These are phyloP conservation scores for Gila robusta DNA, from an alignment of 2,797 vertebrate species.

Conservation along the genomic window DNA sequence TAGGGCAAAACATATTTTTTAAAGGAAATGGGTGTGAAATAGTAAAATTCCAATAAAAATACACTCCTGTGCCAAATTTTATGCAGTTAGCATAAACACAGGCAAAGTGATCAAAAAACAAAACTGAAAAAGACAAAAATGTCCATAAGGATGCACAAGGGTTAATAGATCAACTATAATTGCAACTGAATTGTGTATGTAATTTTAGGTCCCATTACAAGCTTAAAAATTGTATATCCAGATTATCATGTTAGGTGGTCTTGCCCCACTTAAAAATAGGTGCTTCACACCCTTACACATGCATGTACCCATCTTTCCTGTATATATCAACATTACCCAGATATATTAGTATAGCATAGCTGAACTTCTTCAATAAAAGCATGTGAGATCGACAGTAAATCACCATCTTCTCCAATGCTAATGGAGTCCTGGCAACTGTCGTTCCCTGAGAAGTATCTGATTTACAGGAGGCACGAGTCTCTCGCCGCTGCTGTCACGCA, in stretches of 20 bases:
- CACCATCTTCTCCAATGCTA: not conserved
- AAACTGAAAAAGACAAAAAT: too few relatives aligned
- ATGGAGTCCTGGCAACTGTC: not conserved
- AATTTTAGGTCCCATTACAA: not conserved
- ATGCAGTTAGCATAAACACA: too few relatives aligned
- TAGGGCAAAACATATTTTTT: too few relatives aligned
- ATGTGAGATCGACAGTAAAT: not conserved
- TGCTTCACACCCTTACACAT: not conserved
- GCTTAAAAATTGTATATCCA: not conserved
- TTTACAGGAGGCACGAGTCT: conserved; percentile 14
- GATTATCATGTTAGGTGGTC: not conserved
- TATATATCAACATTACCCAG: not conserved
- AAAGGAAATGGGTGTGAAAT: too few relatives aligned
- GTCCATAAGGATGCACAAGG: not conserved
- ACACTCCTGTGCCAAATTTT: too few relatives aligned
- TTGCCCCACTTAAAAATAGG: not conserved
- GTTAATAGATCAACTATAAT: not conserved
- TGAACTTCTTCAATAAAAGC: not conserved
- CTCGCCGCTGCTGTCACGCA: not conserved
- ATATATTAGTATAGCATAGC: not conserved
- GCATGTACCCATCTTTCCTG: not conserved
- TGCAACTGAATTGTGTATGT: not conserved
- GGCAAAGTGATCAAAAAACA: too few relatives aligned
- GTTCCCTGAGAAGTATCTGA: not conserved
- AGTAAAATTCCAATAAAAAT: too few relatives aligned